Evolutionary conservation across 2,113 vertebrate species (phyloP).

Genomic region (Rhipidura dahli): DNA sequence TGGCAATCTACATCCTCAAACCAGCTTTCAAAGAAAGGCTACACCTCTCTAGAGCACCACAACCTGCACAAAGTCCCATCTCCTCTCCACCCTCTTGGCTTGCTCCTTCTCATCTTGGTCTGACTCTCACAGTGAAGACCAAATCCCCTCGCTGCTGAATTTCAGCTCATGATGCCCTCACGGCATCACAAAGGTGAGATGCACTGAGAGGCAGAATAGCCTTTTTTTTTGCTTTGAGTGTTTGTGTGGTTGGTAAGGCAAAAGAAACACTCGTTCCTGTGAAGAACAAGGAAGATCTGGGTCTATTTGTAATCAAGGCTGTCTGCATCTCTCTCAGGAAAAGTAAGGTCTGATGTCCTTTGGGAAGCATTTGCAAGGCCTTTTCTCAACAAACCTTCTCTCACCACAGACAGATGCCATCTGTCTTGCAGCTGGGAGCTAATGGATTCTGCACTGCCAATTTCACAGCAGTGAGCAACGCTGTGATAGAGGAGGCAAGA

Average conservation of each 20-base stretch:
- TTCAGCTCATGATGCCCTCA: neutral
- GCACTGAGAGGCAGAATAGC: neutral
- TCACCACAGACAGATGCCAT: slow-evolving; percentile 60
- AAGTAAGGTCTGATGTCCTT: slow-evolving; percentile 44
- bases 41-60: neutral
- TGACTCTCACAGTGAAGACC: neutral
- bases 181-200: neutral
- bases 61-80: accelerated
- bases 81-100: neutral
- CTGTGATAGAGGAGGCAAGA: neutral
- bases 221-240: neutral
- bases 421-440: slow-evolving; percentile 64
- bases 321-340: slow-evolving; percentile 1
- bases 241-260: neutral
- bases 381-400: slow-evolving; percentile 60
- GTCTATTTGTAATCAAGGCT: slow-evolving; percentile 17
- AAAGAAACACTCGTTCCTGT: neutral
- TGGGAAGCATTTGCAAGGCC: slow-evolving; percentile 37
- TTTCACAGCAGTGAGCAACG: slow-evolving; percentile 46
- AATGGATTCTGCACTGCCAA: slow-evolving; percentile 64
- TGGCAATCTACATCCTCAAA: neutral
- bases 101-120: neutral
- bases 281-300: neutral
- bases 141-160: neutral
- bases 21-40: neutral